A percentile compares a stretch with the other conserved stretches of the same genome.
phyloP scores from a whole-genome alignment of 1,140 invertebrate genomes.

The Solenopsis invicta region DNA sequence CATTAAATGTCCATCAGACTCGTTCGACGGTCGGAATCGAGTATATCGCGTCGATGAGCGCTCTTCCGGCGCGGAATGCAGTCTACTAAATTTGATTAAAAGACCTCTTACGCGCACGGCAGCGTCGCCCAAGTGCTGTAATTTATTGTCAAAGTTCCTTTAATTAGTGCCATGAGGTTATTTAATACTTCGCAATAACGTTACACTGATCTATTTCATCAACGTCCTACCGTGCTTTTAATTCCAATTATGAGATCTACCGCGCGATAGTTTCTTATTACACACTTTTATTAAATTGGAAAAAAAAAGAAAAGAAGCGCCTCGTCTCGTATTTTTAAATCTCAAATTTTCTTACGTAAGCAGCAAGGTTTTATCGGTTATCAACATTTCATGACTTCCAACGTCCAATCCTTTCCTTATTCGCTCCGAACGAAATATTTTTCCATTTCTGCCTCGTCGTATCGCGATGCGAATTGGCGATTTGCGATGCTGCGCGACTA shows the following conservation, averaged over 20 bases:
- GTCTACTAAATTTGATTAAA: constrained; percentile 64
- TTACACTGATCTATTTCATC: constrained; percentile 10
- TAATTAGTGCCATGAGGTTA: constrained; percentile 60
- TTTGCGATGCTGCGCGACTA: not conserved
- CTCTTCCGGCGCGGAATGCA: constrained; percentile 55
- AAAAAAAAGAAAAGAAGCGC: not conserved
- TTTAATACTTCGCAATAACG: constrained; percentile 58
- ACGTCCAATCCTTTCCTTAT: not conserved
- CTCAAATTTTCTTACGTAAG: not conserved
- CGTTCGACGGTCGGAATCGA: constrained; percentile 49
- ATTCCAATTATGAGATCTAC: not conserved
- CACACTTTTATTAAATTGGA: not conserved
- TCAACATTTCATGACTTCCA: not conserved
- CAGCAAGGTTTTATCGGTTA: not conserved
- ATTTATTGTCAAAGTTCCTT: constrained; percentile 64
- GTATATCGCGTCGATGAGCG: constrained; percentile 56
- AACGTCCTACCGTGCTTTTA: not conserved
- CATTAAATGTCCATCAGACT: constrained; percentile 65
- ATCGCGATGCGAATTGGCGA: constrained; percentile 1
- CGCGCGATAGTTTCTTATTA: not conserved
- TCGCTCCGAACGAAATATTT: not conserved
- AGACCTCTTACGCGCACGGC: constrained; percentile 33
- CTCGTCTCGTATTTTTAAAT: not conserved
- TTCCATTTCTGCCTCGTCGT: not conserved
- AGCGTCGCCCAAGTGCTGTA: constrained; percentile 17